phyloP scores from a whole-genome alignment of 1,140 invertebrate species.

The Xylocopa sonorina region DNA sequence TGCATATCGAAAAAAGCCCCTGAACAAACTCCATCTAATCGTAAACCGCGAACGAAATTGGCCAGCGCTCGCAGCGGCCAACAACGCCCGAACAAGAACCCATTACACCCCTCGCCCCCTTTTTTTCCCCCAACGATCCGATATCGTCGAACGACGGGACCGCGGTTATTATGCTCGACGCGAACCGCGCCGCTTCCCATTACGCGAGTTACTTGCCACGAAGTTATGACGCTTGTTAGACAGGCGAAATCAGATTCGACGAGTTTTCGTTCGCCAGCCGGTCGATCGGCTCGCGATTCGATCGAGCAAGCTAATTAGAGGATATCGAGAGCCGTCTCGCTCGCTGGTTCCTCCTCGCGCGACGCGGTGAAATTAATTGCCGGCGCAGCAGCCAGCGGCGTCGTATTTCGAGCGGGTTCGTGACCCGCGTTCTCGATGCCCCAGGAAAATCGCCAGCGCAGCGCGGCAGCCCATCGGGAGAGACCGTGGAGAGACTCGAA shows the following conservation, averaged over 20 bases:
- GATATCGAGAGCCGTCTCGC: conserved; percentile 57
- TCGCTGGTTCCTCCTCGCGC: background rate
- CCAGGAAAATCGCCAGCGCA: background rate
- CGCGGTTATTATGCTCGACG: conserved; percentile 12
- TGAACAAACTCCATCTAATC: too few relatives aligned
- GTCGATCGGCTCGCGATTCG: conserved; percentile 1
- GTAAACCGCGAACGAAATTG: too few relatives aligned
- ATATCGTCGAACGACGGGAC: too few relatives aligned
- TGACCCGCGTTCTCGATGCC: background rate
- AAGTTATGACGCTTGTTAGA: conserved; percentile 60
- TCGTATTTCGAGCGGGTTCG: conserved; percentile 5
- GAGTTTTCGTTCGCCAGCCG: background rate
- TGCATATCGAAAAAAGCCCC: too few relatives aligned
- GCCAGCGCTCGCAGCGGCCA: too few relatives aligned
- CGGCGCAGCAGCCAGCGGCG: conserved; percentile 16
- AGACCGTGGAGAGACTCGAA: background rate
- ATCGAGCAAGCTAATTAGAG: conserved; percentile 59
- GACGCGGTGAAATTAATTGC: conserved; percentile 62
- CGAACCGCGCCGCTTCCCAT: background rate
- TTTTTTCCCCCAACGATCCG: background rate
- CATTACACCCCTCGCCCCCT: background rate
- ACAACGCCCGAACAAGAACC: too few relatives aligned
- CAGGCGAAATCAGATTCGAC: conserved; percentile 52
- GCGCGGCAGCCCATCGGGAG: background rate
- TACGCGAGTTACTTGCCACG: background rate